phyloP scores from a whole-genome alignment of 2,113 vertebrate genomes.

The Perccottus glenii region DNA sequence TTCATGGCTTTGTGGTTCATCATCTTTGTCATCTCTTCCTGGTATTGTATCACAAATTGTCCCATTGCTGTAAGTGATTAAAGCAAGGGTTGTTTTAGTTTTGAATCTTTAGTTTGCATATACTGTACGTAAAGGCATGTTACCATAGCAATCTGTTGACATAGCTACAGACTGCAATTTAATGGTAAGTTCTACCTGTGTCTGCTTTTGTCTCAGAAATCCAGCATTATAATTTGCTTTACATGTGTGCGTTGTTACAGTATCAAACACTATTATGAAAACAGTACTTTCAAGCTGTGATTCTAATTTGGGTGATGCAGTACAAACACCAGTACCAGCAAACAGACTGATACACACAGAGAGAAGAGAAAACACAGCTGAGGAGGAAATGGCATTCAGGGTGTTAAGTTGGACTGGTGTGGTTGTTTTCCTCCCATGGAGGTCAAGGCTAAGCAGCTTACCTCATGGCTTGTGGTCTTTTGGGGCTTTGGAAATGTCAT shows the following conservation, averaged over 20 bases:
- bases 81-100: constrained; percentile 6
- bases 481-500: constrained; percentile 15
- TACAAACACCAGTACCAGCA: constrained; percentile 40
- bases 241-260: too few species aligned
- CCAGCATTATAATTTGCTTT: neutral
- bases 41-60: constrained; percentile 20
- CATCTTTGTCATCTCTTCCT: constrained; percentile 41
- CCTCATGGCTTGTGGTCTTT: constrained; percentile 27
- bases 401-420: constrained; percentile 50
- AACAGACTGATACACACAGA: constrained; percentile 35
- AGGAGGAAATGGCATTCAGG: constrained; percentile 63
- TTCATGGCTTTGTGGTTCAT: constrained; percentile 72
- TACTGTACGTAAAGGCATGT: constrained; percentile 4
- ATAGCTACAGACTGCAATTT: constrained; percentile 7
- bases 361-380: constrained; percentile 59
- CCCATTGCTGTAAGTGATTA: constrained; percentile 33
- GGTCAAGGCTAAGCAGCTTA: constrained; percentile 57
- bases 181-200: neutral
- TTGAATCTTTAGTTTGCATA: constrained; percentile 3
- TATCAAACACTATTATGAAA: too few species aligned
- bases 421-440: constrained; percentile 66
- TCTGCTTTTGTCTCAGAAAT: too few species aligned
- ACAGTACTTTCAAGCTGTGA: too few species aligned
- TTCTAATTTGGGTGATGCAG: constrained; percentile 34
- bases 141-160: constrained; percentile 7